Percentiles rank a stretch among this genome's conserved stretches.
Conservation (phyloP, 23 tunicate genomes). For the Botrylloides violaceus region DNA sequence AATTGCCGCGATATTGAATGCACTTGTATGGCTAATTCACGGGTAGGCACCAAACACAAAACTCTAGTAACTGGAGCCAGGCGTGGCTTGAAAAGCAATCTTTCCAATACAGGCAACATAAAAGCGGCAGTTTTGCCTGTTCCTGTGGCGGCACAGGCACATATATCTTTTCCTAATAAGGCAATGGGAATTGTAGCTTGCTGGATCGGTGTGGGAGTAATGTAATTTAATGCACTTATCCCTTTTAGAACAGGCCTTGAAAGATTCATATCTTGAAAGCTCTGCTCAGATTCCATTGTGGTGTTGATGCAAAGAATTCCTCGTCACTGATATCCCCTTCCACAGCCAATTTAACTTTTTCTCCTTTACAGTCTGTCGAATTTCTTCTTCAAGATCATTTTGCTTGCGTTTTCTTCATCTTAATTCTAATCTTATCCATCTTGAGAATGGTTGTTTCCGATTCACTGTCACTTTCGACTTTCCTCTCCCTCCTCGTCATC, state of each 20-base stretch:
- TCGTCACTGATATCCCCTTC: slow-evolving; percentile 24
- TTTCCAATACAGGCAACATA: slow-evolving; percentile 85
- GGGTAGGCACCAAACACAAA: slow-evolving; percentile 75
- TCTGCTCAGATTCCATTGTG: slow-evolving; percentile 55
- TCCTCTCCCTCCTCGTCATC: background rate
- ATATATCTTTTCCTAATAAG: slow-evolving; percentile 79
- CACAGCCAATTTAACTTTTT: slow-evolving; percentile 30
- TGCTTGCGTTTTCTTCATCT: slow-evolving; percentile 22
- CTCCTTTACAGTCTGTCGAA: slow-evolving; percentile 40
- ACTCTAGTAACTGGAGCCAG: slow-evolving; percentile 69
- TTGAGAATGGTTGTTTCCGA: slow-evolving; percentile 2
- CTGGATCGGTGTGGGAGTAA: slow-evolving; percentile 95
- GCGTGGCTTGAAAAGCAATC: slow-evolving; percentile 56
- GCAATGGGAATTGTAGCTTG: slow-evolving; percentile 92
- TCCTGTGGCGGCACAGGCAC: slow-evolving; percentile 99
- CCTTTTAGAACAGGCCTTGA: slow-evolving; percentile 83
- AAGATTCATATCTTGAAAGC: slow-evolving; percentile 84
- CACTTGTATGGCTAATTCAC: slow-evolving; percentile 91
- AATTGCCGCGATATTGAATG: slow-evolving; percentile 68
- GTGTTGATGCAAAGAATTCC: slow-evolving; percentile 8
- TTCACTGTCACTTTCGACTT: background rate
- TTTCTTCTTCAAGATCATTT: slow-evolving; percentile 28
- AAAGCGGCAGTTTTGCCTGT: slow-evolving; percentile 98
- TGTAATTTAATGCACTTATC: slow-evolving; percentile 58
- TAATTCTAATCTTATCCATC: slow-evolving; percentile 23